A percentile compares a stretch with the other conserved stretches of the same genome.
Conservation (phyloP, 1,140 invertebrate species). For the Aphelenchoides besseyi region DNA sequence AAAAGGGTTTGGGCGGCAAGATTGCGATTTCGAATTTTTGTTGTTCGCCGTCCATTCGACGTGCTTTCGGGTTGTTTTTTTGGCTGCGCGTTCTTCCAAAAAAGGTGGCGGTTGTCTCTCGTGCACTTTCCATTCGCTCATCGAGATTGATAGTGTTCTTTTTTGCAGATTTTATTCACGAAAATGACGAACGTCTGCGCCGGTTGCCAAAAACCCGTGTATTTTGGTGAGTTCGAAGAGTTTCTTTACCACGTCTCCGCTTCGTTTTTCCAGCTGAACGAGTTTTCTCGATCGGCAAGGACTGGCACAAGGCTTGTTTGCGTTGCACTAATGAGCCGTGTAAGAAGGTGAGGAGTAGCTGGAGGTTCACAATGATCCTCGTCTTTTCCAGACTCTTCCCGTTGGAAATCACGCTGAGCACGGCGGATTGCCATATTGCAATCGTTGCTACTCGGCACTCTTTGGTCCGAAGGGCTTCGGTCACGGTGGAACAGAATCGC, state of each 20-base stretch:
- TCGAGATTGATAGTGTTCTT: not conserved
- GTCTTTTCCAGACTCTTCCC: not conserved
- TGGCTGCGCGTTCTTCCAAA: not conserved
- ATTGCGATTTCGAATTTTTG: not conserved
- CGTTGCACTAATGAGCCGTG: constrained; percentile 77
- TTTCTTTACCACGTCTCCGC: constrained; percentile 1
- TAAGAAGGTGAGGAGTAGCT: constrained; percentile 80
- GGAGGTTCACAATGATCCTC: not conserved
- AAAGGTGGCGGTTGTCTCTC: not conserved
- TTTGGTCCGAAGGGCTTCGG: constrained; percentile 69
- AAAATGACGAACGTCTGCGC: constrained; percentile 42
- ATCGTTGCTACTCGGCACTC: constrained; percentile 82
- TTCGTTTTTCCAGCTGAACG: constrained; percentile 74
- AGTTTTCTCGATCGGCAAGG: constrained; percentile 82
- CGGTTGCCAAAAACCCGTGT: constrained; percentile 40
- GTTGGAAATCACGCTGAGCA: constrained; percentile 67
- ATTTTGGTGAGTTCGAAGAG: constrained; percentile 45
- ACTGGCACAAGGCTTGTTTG: constrained; percentile 87
- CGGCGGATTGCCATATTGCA: constrained; percentile 83
- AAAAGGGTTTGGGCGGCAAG: not conserved
- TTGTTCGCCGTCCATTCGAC: not conserved
- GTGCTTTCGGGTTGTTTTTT: not conserved
- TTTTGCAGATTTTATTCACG: not conserved
- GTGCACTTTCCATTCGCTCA: not conserved
- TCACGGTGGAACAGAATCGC: constrained; percentile 57